Percentiles rank a stretch among this genome's conserved stretches.
These are phyloP conservation scores for Natator depressus DNA, from an alignment of 2,113 vertebrate species.

Conservation along the genomic window DNA sequence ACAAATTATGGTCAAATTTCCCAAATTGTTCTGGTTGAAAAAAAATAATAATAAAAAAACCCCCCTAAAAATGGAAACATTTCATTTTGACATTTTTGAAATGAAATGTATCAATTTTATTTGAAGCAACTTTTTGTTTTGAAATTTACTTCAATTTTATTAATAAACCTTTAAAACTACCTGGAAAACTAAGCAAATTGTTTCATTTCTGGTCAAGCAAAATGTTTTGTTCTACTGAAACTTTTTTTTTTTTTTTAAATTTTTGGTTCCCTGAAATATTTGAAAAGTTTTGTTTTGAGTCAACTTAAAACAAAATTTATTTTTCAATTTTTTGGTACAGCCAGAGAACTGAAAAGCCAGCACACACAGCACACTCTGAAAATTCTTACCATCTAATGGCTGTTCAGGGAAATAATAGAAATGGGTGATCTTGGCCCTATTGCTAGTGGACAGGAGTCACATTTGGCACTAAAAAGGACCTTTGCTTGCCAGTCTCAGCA, in stretches of 20 bases:
- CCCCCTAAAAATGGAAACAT: too few relatives aligned
- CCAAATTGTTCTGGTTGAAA: too few relatives aligned
- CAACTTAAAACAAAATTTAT: not conserved
- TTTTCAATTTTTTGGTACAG: not conserved
- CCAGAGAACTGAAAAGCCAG: not conserved
- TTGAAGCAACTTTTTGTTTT: too few relatives aligned
- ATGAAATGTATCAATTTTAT: too few relatives aligned
- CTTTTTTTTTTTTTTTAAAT: not conserved
- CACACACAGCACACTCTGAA: accelerated
- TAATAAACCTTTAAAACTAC: not conserved
- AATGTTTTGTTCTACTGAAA: not conserved
- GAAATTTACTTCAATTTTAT: too few relatives aligned
- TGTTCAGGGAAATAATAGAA: not conserved
- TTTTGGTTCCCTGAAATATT: not conserved
- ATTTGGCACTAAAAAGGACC: not conserved
- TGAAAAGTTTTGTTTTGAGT: not conserved
- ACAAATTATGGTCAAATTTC: too few relatives aligned
- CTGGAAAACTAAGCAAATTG: not conserved
- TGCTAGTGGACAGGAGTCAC: not conserved
- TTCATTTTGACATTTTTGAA: too few relatives aligned
- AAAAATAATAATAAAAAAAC: too few relatives aligned
- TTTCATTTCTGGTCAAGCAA: not conserved
- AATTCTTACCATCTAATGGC: not conserved
- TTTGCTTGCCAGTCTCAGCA: not conserved
- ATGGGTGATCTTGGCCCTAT: not conserved